These are phyloP conservation scores for Leptopilina boulardi DNA, from an alignment of 1,140 invertebrate genomes.

Conservation along the genomic window DNA sequence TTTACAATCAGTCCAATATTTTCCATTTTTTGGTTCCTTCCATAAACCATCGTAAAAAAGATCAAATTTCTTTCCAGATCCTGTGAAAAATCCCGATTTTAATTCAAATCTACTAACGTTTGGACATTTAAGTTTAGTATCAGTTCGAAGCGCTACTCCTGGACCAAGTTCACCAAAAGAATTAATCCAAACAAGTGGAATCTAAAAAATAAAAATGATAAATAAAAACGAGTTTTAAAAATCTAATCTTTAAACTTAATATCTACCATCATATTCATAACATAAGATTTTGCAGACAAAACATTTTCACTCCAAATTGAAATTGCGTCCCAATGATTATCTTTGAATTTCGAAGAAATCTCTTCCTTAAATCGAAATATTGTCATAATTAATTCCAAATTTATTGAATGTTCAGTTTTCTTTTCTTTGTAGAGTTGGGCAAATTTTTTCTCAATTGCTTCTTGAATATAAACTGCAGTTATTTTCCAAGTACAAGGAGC, in stretches of 20 bases:
- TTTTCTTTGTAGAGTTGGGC: constrained; percentile 31
- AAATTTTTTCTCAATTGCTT: constrained; percentile 41
- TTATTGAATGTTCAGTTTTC: neutral
- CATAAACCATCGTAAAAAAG: constrained; percentile 46
- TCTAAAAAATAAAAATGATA: neutral
- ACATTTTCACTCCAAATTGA: constrained; percentile 45
- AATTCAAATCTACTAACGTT: constrained; percentile 12
- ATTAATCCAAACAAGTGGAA: constrained; percentile 45
- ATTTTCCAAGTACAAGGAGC: constrained; percentile 41
- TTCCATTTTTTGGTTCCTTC: constrained; percentile 39
- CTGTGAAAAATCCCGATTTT: neutral
- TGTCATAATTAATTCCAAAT: constrained; percentile 27
- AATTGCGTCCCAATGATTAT: constrained; percentile 37
- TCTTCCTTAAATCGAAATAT: constrained; percentile 44
- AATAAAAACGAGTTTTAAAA: neutral
- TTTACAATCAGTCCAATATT: constrained; percentile 36
- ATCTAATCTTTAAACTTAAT: neutral
- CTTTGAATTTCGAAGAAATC: constrained; percentile 32
- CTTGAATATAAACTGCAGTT: constrained; percentile 40
- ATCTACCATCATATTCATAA: neutral
- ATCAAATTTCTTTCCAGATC: constrained; percentile 35
- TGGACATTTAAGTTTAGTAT: constrained; percentile 36
- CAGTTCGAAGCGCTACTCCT: constrained; percentile 34
- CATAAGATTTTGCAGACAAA: constrained; percentile 36
- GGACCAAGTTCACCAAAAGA: constrained; percentile 45